These are phyloP conservation scores for Aplochiton taeniatus DNA, from an alignment of 2,797 vertebrate genomes.

Conservation along the genomic window DNA sequence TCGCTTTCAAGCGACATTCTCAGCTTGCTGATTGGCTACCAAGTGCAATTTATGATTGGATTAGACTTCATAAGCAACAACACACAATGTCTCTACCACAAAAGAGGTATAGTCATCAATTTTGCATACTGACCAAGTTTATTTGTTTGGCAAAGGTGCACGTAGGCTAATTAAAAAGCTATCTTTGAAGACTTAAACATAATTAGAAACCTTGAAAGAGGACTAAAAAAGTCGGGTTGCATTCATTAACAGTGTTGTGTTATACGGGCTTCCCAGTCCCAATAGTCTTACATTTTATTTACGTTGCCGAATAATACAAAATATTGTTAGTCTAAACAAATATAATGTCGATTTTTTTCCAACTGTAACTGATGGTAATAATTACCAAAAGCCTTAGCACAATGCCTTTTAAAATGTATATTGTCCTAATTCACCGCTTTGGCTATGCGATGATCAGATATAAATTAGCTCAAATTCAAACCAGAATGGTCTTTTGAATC, in stretches of 20 bases:
- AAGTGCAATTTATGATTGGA: constrained; percentile 96
- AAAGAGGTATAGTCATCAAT: constrained; percentile 86
- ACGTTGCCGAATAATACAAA: neutral
- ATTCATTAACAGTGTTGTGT: constrained; percentile 73
- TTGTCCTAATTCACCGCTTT: no score
- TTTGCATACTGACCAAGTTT: constrained; percentile 84
- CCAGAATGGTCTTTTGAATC: neutral
- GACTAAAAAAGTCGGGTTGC: constrained; percentile 77
- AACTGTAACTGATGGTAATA: neutral
- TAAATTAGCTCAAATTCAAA: neutral
- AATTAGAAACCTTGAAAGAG: constrained; percentile 79
- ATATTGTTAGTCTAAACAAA: no score
- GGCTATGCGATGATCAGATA: neutral
- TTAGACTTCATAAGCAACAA: constrained; percentile 93
- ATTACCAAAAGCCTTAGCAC: neutral
- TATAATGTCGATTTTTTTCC: neutral
- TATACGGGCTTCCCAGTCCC: constrained; percentile 8
- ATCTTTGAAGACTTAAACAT: constrained; percentile 85
- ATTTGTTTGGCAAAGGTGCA: constrained; percentile 72
- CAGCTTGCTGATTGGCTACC: constrained; percentile 85
- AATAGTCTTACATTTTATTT: neutral
- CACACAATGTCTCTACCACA: constrained; percentile 84
- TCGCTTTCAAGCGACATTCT: constrained; percentile 82
- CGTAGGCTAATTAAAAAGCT: constrained; percentile 87
- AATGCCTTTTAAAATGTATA: no score